Evolutionary conservation across 2,888 invertebrate genomes (phyloP), one percentile per base, ranked within the genome.

Genomic region (Scelioninae gen. 2): DNA sequence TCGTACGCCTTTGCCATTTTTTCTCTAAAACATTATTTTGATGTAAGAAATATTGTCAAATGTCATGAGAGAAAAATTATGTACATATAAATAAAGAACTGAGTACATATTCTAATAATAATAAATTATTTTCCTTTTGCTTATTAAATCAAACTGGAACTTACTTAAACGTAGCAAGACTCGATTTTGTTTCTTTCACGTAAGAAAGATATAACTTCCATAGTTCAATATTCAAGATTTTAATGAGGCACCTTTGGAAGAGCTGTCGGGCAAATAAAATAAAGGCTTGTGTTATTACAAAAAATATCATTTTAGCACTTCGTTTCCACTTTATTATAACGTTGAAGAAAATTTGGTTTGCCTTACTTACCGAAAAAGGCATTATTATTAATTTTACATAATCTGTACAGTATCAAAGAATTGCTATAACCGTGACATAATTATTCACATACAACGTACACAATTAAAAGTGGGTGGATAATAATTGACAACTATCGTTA

Each of bases 1-100:
- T 99, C 98, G 86, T 98, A 99, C 0, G 99, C 98, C 86, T 99
- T 97, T 0, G 98, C 98, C 95, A 99, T 96, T 88, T 98, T 98
- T 86, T 99, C 99, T 84, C 98, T 97, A 84, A 85, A 84, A 77
- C 31, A 31, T 9, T 31, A 31, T 31, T 31, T 31, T 7, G 9
- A 9, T 31, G 10, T 9, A 7, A 15, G 6, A 37, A 53, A 43
- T 13, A 3, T n/a, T n/a, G n/a, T n/a, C n/a, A n/a, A n/a, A n/a
- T n/a, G n/a, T n/a, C n/a, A n/a, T n/a, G n/a, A n/a, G n/a, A n/a
- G n/a, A n/a, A n/a, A n/a, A n/a, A n/a, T n/a, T n/a, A n/a, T n/a
- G n/a, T n/a, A n/a, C n/a, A n/a, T n/a, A n/a, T n/a, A n/a, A n/a
- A n/a, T n/a, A n/a, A n/a, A n/a, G n/a, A n/a, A n/a, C n/a, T n/a